phyloP scores from a whole-genome alignment of 2,797 vertebrate species.

The Enteromius paludinosus region DNA sequence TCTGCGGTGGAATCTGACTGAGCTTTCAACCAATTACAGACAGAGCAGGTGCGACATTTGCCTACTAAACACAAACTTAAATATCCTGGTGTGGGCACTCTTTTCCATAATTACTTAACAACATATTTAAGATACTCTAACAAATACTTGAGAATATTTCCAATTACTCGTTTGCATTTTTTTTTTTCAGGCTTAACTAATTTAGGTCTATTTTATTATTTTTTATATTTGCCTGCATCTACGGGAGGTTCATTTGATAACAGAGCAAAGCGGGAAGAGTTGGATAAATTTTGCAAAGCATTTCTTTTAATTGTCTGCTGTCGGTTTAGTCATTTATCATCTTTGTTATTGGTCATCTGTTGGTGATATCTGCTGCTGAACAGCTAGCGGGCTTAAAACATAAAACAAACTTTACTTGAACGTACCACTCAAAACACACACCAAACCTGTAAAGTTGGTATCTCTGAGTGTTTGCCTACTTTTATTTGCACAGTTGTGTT shows the following conservation, averaged over 20 bases:
- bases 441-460: conserved; percentile 70
- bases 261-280: not conserved
- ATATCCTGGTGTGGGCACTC: not conserved
- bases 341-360: not conserved
- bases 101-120: not conserved
- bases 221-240: too few relatives aligned
- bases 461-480: conserved; percentile 59
- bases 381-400: conserved; percentile 1
- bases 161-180: not conserved
- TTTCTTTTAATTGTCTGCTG: not conserved
- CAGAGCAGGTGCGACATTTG: conserved; percentile 73
- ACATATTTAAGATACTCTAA: not conserved
- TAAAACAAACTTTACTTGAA: conserved; percentile 21
- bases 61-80: conserved; percentile 63
- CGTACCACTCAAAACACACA: conserved; percentile 67
- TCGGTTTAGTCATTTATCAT: not conserved
- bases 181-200: not conserved
- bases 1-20: conserved; percentile 80
- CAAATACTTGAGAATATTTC: not conserved
- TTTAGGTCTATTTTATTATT: too few relatives aligned
- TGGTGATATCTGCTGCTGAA: conserved; percentile 10
- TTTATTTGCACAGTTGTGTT: conserved; percentile 57
- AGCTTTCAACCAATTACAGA: conserved; percentile 79
- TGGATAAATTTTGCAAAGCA: not conserved
- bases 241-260: not conserved